Percentiles rank a stretch among this genome's conserved stretches.
Evolutionary conservation across 37 sponge, comb jelly and placozoan species (phyloP).

Genomic region (Cliona cf. orientalis): DNA sequence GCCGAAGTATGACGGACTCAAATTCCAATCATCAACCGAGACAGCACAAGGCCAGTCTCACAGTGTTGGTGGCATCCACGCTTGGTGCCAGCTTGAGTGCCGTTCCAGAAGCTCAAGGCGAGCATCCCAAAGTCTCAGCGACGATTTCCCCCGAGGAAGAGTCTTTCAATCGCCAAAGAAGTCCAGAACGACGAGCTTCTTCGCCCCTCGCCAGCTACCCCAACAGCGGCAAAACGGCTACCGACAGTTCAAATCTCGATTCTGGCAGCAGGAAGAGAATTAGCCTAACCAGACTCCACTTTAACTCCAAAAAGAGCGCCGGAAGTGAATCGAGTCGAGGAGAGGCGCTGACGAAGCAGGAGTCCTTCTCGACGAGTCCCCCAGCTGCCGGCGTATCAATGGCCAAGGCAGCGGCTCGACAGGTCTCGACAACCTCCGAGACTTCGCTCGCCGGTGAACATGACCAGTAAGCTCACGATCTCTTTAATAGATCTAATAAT

Average conservation of each 20-base stretch:
- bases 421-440: no score
- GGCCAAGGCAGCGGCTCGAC: no score
- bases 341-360: slow-evolving; percentile 15
- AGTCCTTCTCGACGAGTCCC: not conserved
- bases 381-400: not conserved
- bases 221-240: no score
- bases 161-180: not conserved
- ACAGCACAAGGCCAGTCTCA: not conserved
- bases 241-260: no score
- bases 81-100: not conserved
- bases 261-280: not conserved
- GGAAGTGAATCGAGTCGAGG: slow-evolving; percentile 16
- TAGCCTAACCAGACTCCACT: not conserved
- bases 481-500: no score
- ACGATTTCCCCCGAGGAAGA: not conserved
- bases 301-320: slow-evolving; percentile 33
- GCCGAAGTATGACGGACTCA: no score
- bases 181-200: not conserved
- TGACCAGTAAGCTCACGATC: no score
- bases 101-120: not conserved
- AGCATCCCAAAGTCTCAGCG: no score
- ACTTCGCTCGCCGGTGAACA: no score
- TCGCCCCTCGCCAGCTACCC: not conserved
- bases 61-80: not conserved
- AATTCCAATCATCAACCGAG: no score